A percentile compares a stretch with the other conserved stretches of the same genome.
These are phyloP conservation scores for Serranus cabrilla DNA, from an alignment of 2,797 vertebrate genomes.

Conservation along the genomic window DNA sequence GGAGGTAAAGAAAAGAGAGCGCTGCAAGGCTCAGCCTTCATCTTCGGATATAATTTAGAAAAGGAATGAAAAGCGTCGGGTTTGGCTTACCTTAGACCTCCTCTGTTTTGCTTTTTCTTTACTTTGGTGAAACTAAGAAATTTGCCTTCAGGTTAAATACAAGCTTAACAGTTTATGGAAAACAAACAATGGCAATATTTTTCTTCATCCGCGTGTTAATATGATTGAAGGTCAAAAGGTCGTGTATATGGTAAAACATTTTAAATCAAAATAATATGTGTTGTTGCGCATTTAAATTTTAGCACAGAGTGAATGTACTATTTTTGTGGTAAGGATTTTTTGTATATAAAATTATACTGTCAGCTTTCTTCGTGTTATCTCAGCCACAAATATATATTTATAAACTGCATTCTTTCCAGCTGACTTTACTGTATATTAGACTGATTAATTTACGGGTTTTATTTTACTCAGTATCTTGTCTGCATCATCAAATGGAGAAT, in stretches of 20 bases:
- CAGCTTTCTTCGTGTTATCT: constrained; percentile 21
- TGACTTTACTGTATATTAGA: constrained; percentile 27
- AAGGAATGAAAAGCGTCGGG: constrained; percentile 61
- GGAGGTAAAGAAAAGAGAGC: constrained; percentile 76
- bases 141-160: constrained; percentile 56
- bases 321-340: constrained; percentile 18
- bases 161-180: constrained; percentile 32
- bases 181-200: constrained; percentile 24
- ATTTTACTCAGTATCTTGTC: constrained; percentile 25
- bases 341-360: constrained; percentile 32
- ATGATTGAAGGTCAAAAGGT: constrained; percentile 36
- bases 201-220: constrained; percentile 34
- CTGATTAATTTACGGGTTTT: constrained; percentile 49
- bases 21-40: constrained; percentile 68
- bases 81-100: constrained; percentile 60
- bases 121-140: constrained; percentile 62
- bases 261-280: constrained; percentile 14
- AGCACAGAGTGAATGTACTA: constrained; percentile 12
- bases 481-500: constrained; percentile 53
- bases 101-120: constrained; percentile 44
- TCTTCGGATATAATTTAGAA: constrained; percentile 71
- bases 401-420: constrained; percentile 28
- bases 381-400: constrained; percentile 32
- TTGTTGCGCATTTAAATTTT: constrained; percentile 28
- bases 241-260: neutral